These are phyloP conservation scores for Zosterops lateralis DNA, from an alignment of 2,113 vertebrate species.

Conservation along the genomic window DNA sequence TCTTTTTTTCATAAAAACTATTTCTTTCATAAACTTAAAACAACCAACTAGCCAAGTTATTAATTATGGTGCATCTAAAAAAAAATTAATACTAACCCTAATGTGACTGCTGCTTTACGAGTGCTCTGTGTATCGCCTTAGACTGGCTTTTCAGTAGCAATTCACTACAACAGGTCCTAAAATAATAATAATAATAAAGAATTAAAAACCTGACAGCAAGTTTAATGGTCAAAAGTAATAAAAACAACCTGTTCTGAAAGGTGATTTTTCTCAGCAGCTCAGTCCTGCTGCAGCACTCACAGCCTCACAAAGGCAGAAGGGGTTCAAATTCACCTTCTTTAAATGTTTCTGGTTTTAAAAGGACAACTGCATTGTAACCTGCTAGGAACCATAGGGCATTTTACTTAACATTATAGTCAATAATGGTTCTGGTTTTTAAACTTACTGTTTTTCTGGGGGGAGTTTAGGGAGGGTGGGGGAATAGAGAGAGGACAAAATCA, in stretches of 20 bases:
- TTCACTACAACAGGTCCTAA: constrained; percentile 82
- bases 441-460: constrained; percentile 46
- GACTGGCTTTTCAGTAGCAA: constrained; percentile 81
- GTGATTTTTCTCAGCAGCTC: constrained; percentile 55
- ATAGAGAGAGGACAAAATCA: constrained; percentile 26
- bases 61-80: constrained; percentile 80
- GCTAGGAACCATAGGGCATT: constrained; percentile 41
- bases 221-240: constrained; percentile 69
- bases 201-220: constrained; percentile 74
- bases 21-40: constrained; percentile 80
- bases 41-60: constrained; percentile 79
- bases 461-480: neutral
- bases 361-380: constrained; percentile 59
- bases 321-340: constrained; percentile 53
- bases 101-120: constrained; percentile 80
- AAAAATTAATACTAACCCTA: constrained; percentile 80
- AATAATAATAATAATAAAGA: constrained; percentile 70
- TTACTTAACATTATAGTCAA: constrained; percentile 38
- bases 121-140: constrained; percentile 75
- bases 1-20: constrained; percentile 76
- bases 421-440: constrained; percentile 38
- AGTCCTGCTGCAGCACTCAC: constrained; percentile 58
- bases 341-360: constrained; percentile 24
- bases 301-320: constrained; percentile 44
- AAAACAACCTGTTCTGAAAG: constrained; percentile 63